Conservation (phyloP, 1,140 invertebrate species). For the Aethina tumida region DNA sequence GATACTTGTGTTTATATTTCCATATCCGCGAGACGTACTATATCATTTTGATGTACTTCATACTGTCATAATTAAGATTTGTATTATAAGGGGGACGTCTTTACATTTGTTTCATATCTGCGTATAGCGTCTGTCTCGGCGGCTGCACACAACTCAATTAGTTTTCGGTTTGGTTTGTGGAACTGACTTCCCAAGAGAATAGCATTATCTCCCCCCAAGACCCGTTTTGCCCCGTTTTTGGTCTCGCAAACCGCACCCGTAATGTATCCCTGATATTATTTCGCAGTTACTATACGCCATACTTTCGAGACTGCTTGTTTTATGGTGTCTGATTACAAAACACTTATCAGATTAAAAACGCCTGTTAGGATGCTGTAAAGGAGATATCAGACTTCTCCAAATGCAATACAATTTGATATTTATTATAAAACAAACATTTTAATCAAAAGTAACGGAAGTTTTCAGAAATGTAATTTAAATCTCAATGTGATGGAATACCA, state of each 20-base stretch:
- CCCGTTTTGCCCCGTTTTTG: slow-evolving; percentile 18
- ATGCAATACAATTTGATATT: too few species aligned
- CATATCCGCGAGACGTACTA: neutral
- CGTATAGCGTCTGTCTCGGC: slow-evolving; percentile 16
- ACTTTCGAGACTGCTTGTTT: slow-evolving; percentile 9
- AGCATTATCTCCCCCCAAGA: slow-evolving; percentile 25
- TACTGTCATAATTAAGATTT: slow-evolving; percentile 24
- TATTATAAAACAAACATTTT: too few species aligned
- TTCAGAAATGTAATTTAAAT: too few species aligned
- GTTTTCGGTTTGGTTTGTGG: slow-evolving; percentile 25
- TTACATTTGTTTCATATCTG: slow-evolving; percentile 25
- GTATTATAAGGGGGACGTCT: slow-evolving; percentile 12
- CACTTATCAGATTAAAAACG: slow-evolving; percentile 17
- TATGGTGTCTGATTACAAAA: slow-evolving; percentile 9
- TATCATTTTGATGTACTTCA: neutral
- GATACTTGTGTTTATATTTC: too few species aligned
- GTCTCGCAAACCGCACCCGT: slow-evolving; percentile 18
- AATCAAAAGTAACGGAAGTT: too few species aligned
- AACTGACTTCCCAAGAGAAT: slow-evolving; percentile 17
- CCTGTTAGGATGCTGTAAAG: too few species aligned
- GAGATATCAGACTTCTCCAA: too few species aligned
- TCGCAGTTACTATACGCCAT: slow-evolving; percentile 11
- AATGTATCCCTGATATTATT: slow-evolving; percentile 18
- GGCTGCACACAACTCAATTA: slow-evolving; percentile 27
- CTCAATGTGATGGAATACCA: too few species aligned